Evolutionary conservation across 2,888 invertebrate genomes (phyloP), one percentile per base, ranked within the genome.

Genomic region (Agrochola litura): DNA sequence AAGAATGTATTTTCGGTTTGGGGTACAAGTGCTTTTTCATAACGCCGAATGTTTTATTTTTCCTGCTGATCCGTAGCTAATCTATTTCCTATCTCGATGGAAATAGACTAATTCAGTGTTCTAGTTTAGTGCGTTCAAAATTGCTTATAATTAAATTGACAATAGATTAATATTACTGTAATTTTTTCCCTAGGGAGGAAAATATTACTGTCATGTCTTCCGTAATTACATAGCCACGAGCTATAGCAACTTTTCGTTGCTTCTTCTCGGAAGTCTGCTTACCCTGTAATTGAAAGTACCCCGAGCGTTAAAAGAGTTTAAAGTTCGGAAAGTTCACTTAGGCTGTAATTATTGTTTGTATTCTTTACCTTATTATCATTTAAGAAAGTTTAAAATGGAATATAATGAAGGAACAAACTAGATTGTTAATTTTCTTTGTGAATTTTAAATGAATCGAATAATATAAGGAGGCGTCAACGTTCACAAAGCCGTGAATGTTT

Each of bases 261-360:
- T 76, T 76, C 54, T 84, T 58, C 72, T 68, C 52, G 67, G 64
- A 82, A 82, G 82, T 79, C 79, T 75, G 78, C 73, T 82, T 81
- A 84, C 64, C 63, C 66, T 80, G 60, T 84, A 84, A 84, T 82
- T 78, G 65, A 85, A 85, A 82, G 64, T 73, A 70, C 82, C 73
- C 60, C 79, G 66, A 66, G 72, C 75, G 73, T 85, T 82, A 79
- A 82, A 84, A 78, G 75, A 65, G 56, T 79, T 82, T 82, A 74
- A 85, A 82, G 73, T 79, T 84, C 37, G 58, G 56, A 79, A 82
- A 79, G 76, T 85, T 79, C 75, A 66, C 71, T 79, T 75, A 74
- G 69, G 63, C 73, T 85, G 69, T 85, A 84, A 84, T 85, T 85
- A 85, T 76, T 85, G 79, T 79, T 82, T 85, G 71, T 84, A 73